Evolutionary conservation across 1,140 invertebrate genomes (phyloP).

Genomic region (Aphis gossypii): DNA sequence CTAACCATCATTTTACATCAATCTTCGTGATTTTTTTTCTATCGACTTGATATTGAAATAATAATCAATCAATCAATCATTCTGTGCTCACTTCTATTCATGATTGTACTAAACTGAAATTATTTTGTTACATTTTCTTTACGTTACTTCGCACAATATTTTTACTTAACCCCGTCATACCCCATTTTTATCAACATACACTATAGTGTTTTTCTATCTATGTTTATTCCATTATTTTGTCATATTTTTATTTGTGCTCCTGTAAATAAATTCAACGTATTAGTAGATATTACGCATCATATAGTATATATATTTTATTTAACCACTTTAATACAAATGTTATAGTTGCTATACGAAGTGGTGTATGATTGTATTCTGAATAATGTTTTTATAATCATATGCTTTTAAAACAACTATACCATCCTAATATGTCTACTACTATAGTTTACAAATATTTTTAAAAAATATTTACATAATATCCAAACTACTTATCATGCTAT

Average conservation of each 20-base stretch:
- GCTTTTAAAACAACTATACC: no score
- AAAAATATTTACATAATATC: neutral
- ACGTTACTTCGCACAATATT: slow-evolving; percentile 8
- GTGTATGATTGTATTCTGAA: neutral
- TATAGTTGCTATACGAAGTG: neutral
- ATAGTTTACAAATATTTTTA: neutral
- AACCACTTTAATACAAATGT: neutral
- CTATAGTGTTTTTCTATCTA: neutral
- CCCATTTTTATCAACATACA: slow-evolving; percentile 5
- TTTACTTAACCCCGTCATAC: slow-evolving; percentile 1
- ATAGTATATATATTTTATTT: neutral
- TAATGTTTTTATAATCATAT: neutral
- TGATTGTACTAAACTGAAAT: slow-evolving; percentile 29
- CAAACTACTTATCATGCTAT: neutral
- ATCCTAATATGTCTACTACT: no score
- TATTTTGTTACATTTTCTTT: slow-evolving; percentile 16
- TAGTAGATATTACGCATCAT: neutral
- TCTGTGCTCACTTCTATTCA: slow-evolving; percentile 14
- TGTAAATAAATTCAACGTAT: neutral
- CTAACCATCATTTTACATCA: slow-evolving; percentile 20
- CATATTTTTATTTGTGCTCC: neutral
- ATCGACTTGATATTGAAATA: slow-evolving; percentile 44
- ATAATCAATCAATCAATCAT: slow-evolving; percentile 47
- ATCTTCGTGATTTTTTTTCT: slow-evolving; percentile 42
- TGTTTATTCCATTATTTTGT: neutral